Conservation (phyloP, 2,888 invertebrate species). For the Caenorhabditis sp. region DNA sequence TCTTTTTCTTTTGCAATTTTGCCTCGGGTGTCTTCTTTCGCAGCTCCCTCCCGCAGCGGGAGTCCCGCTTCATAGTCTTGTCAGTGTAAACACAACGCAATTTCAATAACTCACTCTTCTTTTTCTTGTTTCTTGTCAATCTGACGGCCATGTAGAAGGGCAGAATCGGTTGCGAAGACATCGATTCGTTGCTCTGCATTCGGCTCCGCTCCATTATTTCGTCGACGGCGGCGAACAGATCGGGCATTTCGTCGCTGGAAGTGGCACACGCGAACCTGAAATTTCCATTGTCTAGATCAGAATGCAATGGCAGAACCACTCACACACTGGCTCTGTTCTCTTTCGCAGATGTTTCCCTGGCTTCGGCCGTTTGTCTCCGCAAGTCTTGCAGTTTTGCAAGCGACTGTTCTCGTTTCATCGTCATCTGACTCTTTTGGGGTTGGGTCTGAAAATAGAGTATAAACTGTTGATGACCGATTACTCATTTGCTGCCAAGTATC, state of each 20-base stretch:
- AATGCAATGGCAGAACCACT: too few species aligned
- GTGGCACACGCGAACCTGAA: constrained; percentile 73
- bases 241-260: constrained; percentile 87
- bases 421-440: constrained; percentile 49
- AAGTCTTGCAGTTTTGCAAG: constrained; percentile 75
- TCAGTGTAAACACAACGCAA: not conserved
- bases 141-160: constrained; percentile 78
- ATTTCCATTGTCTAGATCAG: too few species aligned
- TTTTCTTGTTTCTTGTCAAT: constrained; percentile 71
- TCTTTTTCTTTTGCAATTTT: constrained; percentile 12
- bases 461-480: not conserved
- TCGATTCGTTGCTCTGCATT: constrained; percentile 36
- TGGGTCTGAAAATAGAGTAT: constrained; percentile 26
- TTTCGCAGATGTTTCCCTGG: constrained; percentile 66
- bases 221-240: constrained; percentile 93
- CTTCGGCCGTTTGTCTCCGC: constrained; percentile 70
- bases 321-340: constrained; percentile 62
- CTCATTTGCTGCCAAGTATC: not conserved
- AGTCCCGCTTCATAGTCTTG: constrained; percentile 9
- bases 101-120: constrained; percentile 61
- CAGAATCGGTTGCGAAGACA: constrained; percentile 62
- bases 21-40: too few species aligned
- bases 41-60: too few species aligned
- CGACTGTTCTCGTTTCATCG: constrained; percentile 75
- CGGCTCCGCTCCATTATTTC: constrained; percentile 58